Base-by-base conservation (phyloP, 2,888 invertebrate genomes). In the Amphipoea lucens region DNA sequence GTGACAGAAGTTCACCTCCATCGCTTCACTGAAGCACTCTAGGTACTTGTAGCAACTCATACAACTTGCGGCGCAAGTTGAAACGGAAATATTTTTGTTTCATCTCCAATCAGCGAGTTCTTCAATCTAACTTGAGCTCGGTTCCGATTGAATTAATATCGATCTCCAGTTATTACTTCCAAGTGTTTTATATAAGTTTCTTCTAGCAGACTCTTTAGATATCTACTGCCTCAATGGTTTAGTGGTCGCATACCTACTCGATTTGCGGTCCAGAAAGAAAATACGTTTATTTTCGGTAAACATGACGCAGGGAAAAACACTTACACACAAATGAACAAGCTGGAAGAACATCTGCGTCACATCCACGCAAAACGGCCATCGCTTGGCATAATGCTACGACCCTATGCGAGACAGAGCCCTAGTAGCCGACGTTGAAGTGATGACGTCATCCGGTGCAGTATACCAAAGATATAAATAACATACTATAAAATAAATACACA, bases 81-180 rank as follows among this genome's bases (percentile, higher is more conserved):
- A 48, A 70, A 66, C n/a, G 78, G 83, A 66, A 83, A 74, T 82
- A 83, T 82, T 82, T 83, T 83, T 82, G 83, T 82, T 82, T 82
- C 78, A 83, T 82, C 70, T 83, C 60, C 83, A 83, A 82, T 83
- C 78, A 74, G 65, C 65, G 72, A 78, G 83, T 66, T 68, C 42
- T 62, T 69, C 83, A 54, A 69, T 82, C 51, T 62, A 74, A 83
- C 83, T 82, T 74, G 73, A 65, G 78, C 54, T 78, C 69, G 20
- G 40, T 83, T 78, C 65, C 60, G 66, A 82, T 83, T 83, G 45
- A 83, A 82, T 82, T 82, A 83, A 83, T 83, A 82, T 82, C 83
- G 78, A 82, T 78, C 23, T 29, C 29, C 69, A 74, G 69, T 78
- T 78, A 78, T 73, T 83, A 45, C 73, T 82, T 82, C 20, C 48